Evolutionary conservation across 64 coral and sea anemone genomes (phyloP), one percentile per base, ranked within the genome.

Genomic region (Porites australiensis): DNA sequence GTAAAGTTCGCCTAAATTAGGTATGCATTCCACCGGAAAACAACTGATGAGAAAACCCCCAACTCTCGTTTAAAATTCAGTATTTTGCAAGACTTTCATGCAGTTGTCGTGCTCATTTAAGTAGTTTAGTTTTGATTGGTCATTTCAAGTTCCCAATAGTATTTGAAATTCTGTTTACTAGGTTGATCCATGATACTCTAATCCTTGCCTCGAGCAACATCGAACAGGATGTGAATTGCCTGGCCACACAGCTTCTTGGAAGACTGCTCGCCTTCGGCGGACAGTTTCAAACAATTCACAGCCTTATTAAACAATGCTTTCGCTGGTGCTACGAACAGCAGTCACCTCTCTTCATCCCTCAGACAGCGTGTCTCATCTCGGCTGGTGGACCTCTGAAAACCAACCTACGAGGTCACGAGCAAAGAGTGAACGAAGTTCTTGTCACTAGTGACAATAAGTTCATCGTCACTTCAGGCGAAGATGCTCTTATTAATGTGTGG

Each of bases 301-400:
- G 43, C 10, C 69, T 97, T 6, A 72, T 97, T 13, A 88, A 72
- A 3, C 95, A 94, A 66, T 92, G 92, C 20, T 93, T 91, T n/a
- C 82, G 82, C 44, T 97, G 95, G 92, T 90, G 91, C 16, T 72
- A 94, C 83, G 92, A 74, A 19, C 73, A 83, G 55, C 14, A 37
- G 4, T 72, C 75, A 50, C 92, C 95, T 45, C 51, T 97, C 20
- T 94, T 97, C 18, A 75, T 94, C 19, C 93, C 92, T 27, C 77
- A 84, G 61, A 90, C 87, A 37, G 60, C 95, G 2, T 97, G 95
- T 13, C 92, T 97, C 18, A 94, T 97, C 69, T 94, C 95, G 27
- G 87, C 95, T 49, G 95, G 88, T 15, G 95, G 92, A 73, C 95
- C 95, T 16, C 75, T 97, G 43, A 94, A 85, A 43, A 97, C 95